Evolutionary conservation across 2,797 vertebrate genomes (phyloP).

Genomic region (Merluccius polli): DNA sequence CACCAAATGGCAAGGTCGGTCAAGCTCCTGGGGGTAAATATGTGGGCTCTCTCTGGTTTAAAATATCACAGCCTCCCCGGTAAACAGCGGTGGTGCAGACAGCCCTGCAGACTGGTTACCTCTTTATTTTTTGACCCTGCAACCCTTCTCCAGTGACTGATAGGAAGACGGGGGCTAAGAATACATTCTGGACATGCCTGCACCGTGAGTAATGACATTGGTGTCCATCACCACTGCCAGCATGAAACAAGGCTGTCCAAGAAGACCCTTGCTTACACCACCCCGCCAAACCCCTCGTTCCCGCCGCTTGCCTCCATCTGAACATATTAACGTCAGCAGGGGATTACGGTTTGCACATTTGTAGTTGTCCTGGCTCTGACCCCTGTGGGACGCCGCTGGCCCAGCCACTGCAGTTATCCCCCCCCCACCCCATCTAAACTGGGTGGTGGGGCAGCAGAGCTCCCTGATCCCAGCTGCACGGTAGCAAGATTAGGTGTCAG

Average conservation of each 20-base stretch:
- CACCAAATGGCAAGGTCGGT: constrained; percentile 71
- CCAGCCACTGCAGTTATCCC: constrained; percentile 45
- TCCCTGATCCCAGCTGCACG: constrained; percentile 54
- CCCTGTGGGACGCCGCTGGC: constrained; percentile 42
- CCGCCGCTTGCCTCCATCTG: constrained; percentile 53
- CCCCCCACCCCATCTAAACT: constrained; percentile 45
- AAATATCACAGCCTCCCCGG: constrained; percentile 70
- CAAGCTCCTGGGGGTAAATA: constrained; percentile 74
- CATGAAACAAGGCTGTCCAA: constrained; percentile 73
- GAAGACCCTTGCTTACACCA: constrained; percentile 56
- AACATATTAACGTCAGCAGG: constrained; percentile 66
- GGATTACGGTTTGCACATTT: constrained; percentile 68
- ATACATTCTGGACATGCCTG: constrained; percentile 85
- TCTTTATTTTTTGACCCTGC: constrained; percentile 90
- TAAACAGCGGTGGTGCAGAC: constrained; percentile 75
- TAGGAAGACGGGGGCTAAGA: constrained; percentile 79
- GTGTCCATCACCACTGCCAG: constrained; percentile 65
- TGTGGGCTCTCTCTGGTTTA: constrained; percentile 68
- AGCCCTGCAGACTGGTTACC: constrained; percentile 77
- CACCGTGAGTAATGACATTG: constrained; percentile 79
- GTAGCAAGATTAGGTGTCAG: constrained; percentile 63
- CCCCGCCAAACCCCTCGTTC: constrained; percentile 25
- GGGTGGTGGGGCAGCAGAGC: constrained; percentile 53
- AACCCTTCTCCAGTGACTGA: constrained; percentile 82
- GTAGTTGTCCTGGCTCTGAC: constrained; percentile 59